Evolutionary conservation across 2,797 vertebrate species (phyloP), one percentile per base, ranked within the genome.

Genomic region (Malacoraja senta): DNA sequence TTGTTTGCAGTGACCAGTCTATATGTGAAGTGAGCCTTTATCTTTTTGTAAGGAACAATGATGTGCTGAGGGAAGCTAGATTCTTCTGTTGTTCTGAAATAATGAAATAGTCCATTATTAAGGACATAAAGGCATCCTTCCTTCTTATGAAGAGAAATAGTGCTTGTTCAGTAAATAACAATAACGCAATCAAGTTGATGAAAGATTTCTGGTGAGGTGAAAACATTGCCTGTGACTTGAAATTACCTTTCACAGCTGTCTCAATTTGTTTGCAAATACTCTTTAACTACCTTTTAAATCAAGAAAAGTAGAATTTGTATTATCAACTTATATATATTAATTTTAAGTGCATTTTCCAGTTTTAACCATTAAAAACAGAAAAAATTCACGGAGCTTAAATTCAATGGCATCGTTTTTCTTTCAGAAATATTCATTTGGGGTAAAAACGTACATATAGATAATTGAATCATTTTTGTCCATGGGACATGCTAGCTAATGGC

Each of bases 1-100:
- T 53, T 94, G 94, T 83, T 74, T 93, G 0, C 94, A 63, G 12
- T 86, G 58, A 94, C 92, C 93, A 94, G 93, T 78, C 79, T 35
- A 84, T 86, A 32, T n/a, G 15, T 63, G 58, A 86, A 63, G 32
- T 76, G 21, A 9, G 71, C 9, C 68, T 53, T 44, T 72, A 13
- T 21, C n/a, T 86, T 91, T 53, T 53, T 91, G 38, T 91, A 35
- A 29, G 68, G 68, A 44, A 44, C 90, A 91, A 74, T 53, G 38
- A n/a, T 91, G 53, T 91, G 21, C 35, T 44, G 90, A 91, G 24
- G 90, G 71, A 91, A 44, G 38, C 44, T 74, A 19, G 3, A 38
- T 74, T 91, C 38, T 26, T 91, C 10, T 91, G 65, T 76, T 29
- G 71, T 35, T 88, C 15, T 65, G 84, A 88, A 88, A 68, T 68